phyloP scores from a whole-genome alignment of 2,888 invertebrate genomes.

The Petrolisthes manimaculis region DNA sequence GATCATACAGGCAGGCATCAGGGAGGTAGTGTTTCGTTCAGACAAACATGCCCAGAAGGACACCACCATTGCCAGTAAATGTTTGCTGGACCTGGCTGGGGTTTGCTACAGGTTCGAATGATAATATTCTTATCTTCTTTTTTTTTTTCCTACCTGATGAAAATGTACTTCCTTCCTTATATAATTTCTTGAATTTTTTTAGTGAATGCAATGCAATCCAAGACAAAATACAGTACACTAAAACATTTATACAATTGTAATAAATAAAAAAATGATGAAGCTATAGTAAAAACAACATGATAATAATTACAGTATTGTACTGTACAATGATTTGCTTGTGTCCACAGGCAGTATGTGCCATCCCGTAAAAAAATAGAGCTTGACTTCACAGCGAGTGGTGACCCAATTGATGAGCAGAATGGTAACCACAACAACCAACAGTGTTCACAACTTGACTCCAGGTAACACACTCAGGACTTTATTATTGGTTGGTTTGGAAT shows the following conservation, averaged over 20 bases:
- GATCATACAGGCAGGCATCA: slow-evolving; percentile 93
- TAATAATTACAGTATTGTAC: not conserved
- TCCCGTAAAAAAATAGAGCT: slow-evolving; percentile 32
- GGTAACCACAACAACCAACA: not conserved
- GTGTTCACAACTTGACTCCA: too few species aligned
- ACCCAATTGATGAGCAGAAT: not conserved
- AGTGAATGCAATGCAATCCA: too few species aligned
- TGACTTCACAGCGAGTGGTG: not conserved
- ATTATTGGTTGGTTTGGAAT: too few species aligned
- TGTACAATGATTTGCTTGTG: not conserved
- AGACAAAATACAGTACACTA: not conserved
- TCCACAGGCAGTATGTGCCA: slow-evolving; percentile 31
- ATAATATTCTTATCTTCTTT: not conserved
- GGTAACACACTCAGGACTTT: too few species aligned
- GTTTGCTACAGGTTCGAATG: slow-evolving; percentile 75
- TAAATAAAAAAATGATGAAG: not conserved
- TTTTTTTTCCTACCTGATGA: not conserved
- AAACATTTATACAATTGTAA: not conserved
- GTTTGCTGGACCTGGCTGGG: slow-evolving; percentile 84
- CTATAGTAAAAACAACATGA: not conserved
- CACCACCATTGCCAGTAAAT: slow-evolving; percentile 81
- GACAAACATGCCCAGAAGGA: slow-evolving; percentile 83
- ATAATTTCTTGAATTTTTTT: too few species aligned
- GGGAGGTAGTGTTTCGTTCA: slow-evolving; percentile 82
- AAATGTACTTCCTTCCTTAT: not conserved